Evolutionary conservation across 30 jellyfish, hydroid and myxozoan genomes (phyloP).

Genomic region (Hydractinia echinata): DNA sequence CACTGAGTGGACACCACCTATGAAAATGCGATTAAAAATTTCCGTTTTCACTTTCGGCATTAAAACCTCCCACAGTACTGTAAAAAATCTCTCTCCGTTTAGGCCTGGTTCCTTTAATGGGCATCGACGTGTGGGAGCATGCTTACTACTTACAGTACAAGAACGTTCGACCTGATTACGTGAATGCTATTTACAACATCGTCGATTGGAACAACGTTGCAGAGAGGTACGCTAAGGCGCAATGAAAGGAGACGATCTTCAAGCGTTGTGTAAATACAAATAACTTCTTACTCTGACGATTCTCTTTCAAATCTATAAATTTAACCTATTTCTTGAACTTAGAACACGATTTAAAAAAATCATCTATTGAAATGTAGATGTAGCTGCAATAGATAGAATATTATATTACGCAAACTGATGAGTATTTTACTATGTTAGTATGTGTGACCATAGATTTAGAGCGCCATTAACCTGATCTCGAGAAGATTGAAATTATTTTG

Average conservation of each 20-base stretch:
- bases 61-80: background rate
- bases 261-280: too few relatives aligned
- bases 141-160: conserved; percentile 98
- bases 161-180: conserved; percentile 97
- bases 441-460: too few relatives aligned
- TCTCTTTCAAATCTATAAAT: too few relatives aligned
- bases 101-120: conserved; percentile 97
- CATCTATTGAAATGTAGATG: too few relatives aligned
- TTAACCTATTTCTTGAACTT: too few relatives aligned
- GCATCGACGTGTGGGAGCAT: conserved; percentile 99
- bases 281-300: too few relatives aligned
- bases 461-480: too few relatives aligned
- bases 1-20: conserved; percentile 17
- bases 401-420: too few relatives aligned
- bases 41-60: background rate
- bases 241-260: conserved; percentile 2
- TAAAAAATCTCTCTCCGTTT: background rate
- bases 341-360: too few relatives aligned
- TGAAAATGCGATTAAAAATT: conserved; percentile 10
- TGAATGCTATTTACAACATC: conserved; percentile 76
- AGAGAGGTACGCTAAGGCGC: conserved; percentile 62
- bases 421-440: too few relatives aligned
- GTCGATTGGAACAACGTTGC: conserved; percentile 96
- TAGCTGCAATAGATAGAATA: too few relatives aligned
- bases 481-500: too few relatives aligned